Percentiles rank a stretch among this genome's conserved stretches.
Evolutionary conservation across 2,113 vertebrate genomes (phyloP).

Genomic region (Podocnemis expansa): DNA sequence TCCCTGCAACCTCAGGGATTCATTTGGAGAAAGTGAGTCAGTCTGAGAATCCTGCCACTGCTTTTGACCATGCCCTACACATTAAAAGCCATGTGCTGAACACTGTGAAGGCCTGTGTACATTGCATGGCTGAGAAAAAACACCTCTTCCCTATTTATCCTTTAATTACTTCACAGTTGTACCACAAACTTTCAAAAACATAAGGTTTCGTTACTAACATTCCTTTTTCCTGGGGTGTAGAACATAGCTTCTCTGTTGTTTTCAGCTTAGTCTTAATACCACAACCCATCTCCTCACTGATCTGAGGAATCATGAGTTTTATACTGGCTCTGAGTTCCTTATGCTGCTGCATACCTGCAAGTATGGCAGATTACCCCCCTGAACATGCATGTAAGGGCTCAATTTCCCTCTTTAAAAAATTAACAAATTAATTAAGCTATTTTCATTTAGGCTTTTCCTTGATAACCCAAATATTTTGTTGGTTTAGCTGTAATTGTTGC

Average conservation of each 20-base stretch:
- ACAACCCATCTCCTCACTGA: neutral
- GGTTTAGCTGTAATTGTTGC: constrained; percentile 22
- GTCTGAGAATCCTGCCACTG: neutral
- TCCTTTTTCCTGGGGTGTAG: neutral
- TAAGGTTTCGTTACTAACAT: neutral
- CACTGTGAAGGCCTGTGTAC: neutral
- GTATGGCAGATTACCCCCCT: neutral
- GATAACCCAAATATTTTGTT: constrained; percentile 23
- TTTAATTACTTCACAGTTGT: neutral
- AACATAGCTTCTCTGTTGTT: neutral
- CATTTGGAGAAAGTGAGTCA: neutral
- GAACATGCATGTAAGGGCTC: rapidly evolving
- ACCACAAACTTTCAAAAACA: neutral
- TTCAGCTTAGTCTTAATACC: neutral
- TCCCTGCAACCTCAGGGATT: neutral
- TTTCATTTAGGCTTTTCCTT: neutral
- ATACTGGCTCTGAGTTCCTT: neutral
- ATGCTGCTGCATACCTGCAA: neutral
- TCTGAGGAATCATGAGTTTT: neutral
- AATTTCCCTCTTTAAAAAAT: neutral
- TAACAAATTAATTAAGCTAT: neutral
- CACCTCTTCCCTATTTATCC: neutral
- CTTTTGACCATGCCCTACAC: neutral
- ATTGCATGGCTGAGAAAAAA: neutral
- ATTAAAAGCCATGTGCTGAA: neutral